Percentiles rank a stretch among this genome's conserved stretches.
These are phyloP conservation scores for Callimorpha dominula DNA, from an alignment of 2,888 invertebrate genomes.

Conservation along the genomic window DNA sequence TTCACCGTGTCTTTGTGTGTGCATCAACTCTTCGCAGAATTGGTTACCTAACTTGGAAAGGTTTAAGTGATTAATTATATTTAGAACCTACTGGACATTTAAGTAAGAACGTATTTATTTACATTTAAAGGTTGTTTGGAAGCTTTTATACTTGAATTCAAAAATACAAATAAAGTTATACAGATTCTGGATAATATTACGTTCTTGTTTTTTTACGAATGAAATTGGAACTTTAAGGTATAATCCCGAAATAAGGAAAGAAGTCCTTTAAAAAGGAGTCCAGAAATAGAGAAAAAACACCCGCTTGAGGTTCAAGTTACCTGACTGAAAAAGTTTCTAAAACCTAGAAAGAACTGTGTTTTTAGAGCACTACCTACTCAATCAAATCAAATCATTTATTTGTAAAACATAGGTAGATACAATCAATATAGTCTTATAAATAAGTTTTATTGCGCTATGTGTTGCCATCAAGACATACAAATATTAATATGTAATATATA, in stretches of 20 bases:
- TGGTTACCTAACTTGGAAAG: not conserved
- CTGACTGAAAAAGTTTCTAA: not conserved
- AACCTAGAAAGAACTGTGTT: not conserved
- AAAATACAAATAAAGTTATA: not conserved
- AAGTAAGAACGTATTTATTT: slow-evolving; percentile 7
- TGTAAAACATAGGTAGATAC: no score
- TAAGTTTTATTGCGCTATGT: no score
- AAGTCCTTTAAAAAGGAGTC: not conserved
- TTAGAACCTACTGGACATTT: slow-evolving; percentile 1
- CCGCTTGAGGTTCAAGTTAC: not conserved
- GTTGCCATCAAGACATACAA: no score
- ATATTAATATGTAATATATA: no score
- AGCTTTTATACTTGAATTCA: not conserved
- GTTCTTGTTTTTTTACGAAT: not conserved
- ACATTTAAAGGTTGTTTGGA: slow-evolving; percentile 6
- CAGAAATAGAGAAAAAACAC: not conserved
- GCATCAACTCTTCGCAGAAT: no score
- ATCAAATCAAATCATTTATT: no score
- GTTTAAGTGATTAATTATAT: slow-evolving; percentile 12
- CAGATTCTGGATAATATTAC: not conserved
- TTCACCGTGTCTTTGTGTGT: no score
- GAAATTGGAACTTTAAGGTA: not conserved
- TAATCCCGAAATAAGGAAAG: no score
- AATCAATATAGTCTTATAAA: no score
- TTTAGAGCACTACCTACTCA: no score